phyloP scores from a whole-genome alignment of 2,797 vertebrate species.

The Mormyrus hasselquistii region DNA sequence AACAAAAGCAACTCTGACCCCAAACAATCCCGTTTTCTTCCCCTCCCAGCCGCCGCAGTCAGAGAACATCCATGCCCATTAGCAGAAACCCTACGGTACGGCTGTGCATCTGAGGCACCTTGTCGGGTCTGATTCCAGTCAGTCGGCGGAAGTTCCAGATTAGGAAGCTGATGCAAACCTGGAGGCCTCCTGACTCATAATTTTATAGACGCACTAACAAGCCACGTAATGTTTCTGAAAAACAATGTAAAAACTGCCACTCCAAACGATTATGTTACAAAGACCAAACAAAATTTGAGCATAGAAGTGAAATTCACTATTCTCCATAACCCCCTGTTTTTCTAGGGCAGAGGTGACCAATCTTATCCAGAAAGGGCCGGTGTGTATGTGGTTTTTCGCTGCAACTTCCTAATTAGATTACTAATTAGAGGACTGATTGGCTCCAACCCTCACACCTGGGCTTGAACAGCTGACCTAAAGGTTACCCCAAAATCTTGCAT shows the following conservation, averaged over 20 bases:
- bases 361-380: not conserved
- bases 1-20: slow-evolving; percentile 1
- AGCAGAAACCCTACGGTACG: slow-evolving; percentile 21
- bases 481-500: not conserved
- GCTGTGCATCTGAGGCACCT: slow-evolving; percentile 16
- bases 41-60: not conserved
- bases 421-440: not conserved
- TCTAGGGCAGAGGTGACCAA: not conserved
- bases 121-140: slow-evolving; percentile 26
- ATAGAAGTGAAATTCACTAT: not conserved
- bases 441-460: not conserved
- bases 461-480: not conserved
- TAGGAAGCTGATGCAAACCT: not conserved
- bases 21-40: slow-evolving; percentile 9
- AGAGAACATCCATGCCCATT: slow-evolving; percentile 22
- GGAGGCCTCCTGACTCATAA: not conserved
- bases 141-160: not conserved
- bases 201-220: not conserved
- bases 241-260: not conserved
- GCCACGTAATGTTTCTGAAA: not conserved
- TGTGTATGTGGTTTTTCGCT: not conserved
- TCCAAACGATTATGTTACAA: not conserved
- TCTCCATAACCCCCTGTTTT: not conserved
- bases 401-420: not conserved
- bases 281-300: not conserved